Conservation (phyloP, 2,113 vertebrate species). For the Oncorhynchus masou region DNA sequence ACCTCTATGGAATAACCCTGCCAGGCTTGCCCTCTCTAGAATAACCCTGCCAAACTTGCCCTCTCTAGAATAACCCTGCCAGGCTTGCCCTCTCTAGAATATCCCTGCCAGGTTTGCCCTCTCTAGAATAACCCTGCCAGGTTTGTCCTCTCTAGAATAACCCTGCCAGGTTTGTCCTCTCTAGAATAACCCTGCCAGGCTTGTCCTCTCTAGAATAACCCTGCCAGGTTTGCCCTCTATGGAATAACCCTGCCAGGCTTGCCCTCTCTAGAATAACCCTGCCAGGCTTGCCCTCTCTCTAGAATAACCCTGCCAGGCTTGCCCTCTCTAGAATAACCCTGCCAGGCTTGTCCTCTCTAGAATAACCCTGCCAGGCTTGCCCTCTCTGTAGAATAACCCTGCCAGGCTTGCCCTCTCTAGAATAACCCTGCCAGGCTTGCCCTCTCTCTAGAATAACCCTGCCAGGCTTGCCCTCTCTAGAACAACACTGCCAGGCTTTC, state of each 20-base stretch:
- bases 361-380: not conserved
- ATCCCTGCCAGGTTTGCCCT: not conserved
- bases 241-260: too few species aligned
- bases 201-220: too few species aligned
- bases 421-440: too few species aligned
- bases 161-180: too few species aligned
- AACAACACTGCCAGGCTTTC: too few species aligned
- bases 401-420: too few species aligned
- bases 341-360: not conserved
- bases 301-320: not conserved
- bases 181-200: too few species aligned
- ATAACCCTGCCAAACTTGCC: not conserved
- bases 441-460: too few species aligned
- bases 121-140: not conserved
- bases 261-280: not conserved
- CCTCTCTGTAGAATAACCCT: not conserved
- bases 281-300: not conserved
- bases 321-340: not conserved
- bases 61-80: not conserved
- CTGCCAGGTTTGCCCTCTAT: too few species aligned
- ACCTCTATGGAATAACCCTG: too few species aligned
- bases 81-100: not conserved
- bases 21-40: not conserved
- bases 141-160: too few species aligned
- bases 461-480: too few species aligned